Conservation (phyloP, 2,113 vertebrate genomes). For the Potamarius usumacintae region DNA sequence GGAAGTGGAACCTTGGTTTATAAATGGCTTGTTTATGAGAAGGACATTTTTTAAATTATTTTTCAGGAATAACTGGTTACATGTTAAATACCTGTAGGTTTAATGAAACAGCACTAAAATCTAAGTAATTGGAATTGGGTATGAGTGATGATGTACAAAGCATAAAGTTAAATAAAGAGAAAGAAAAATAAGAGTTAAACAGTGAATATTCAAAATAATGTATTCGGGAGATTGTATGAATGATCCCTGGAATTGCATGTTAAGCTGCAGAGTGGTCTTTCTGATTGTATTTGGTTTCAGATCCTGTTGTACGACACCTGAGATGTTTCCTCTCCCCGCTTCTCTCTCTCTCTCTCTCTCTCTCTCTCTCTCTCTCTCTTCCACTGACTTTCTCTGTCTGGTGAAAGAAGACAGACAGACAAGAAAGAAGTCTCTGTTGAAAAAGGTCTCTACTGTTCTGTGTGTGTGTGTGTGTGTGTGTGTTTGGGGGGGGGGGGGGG, state of each 20-base stretch:
- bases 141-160: background rate
- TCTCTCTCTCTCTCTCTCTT: conserved; percentile 4
- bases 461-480: conserved; percentile 20
- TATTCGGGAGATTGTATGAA: conserved; percentile 4
- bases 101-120: background rate
- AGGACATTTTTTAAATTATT: background rate
- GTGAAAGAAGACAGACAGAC: conserved; percentile 60
- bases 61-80: background rate
- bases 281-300: conserved; percentile 55
- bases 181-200: background rate
- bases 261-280: conserved; percentile 37
- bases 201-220: background rate
- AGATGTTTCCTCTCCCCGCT: conserved; percentile 33
- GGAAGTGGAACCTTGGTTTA: conserved; percentile 10
- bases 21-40: conserved; percentile 12
- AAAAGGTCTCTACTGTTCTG: conserved; percentile 72
- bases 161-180: background rate
- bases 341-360: background rate
- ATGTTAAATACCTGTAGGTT: background rate
- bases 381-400: conserved; percentile 48
- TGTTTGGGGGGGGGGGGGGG: background rate
- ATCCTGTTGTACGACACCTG: conserved; percentile 52
- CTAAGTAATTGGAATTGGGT: background rate
- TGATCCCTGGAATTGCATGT: conserved; percentile 35
- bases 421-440: conserved; percentile 73